Evolutionary conservation across 2,797 vertebrate species (phyloP), one percentile per base, ranked within the genome.

Genomic region (Phoeniculus purpureus): DNA sequence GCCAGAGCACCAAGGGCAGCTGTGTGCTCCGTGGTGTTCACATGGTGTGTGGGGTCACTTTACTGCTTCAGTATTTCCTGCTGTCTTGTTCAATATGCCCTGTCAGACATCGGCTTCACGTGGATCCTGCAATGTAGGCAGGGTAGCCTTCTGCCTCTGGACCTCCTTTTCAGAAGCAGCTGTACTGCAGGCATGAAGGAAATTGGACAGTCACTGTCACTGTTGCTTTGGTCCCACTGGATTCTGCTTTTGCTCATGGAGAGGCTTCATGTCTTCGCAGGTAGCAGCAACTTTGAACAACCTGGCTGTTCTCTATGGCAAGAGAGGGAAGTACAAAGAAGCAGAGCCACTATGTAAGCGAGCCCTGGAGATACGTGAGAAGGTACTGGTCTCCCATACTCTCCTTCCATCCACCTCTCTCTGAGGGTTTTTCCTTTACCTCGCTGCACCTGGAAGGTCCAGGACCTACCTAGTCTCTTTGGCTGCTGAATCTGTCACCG

Each of bases 211-310:
- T 55, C 29, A 5, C 21, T 60, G 31, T 50, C 66, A 61, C 26
- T 66, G 31, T 65, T 82, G 18, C 51, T 89, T 45, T 60, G 20
- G 19, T 77, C 73, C 45, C 6, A 3, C 12, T 62, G 73, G 40
- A 60, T 73, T 88, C 64, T 73, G 89, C 64, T 83, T 61, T 85
- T 59, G 55, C 78, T 81, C 74, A 92, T 67, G 26, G 94, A 68
- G 20, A 34, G 85, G 14, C 5, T 90, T 96, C 8, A 37, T 93
- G 37, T 92, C 75, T 92, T 94, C 73, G 83, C 83, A 99, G 99
- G 99, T 99, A 79, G 99, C 99, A 37, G 99, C 99, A 9, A 99
- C 99, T 2, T 97, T 99, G 90, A 99, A 99, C 98, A 99, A 99
- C 94, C 96, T 99, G 97, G 99, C 99, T 10, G 99, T 99, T 91